Evolutionary conservation across 2,888 invertebrate genomes (phyloP).

Genomic region (Agrotis ipsilon): DNA sequence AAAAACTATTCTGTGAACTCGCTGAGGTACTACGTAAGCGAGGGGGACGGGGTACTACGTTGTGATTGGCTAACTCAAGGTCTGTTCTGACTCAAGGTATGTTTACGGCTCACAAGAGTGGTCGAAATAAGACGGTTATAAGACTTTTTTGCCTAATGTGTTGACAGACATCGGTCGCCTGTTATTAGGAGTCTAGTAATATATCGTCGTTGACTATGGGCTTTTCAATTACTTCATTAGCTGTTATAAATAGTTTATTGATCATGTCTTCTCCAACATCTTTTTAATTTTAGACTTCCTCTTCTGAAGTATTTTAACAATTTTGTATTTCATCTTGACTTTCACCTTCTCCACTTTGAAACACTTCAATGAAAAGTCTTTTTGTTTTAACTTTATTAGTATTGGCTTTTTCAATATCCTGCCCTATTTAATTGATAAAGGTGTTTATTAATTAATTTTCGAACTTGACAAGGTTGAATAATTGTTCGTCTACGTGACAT

Average conservation of each 20-base stretch:
- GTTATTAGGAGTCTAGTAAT: too few relatives aligned
- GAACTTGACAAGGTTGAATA: constrained; percentile 12
- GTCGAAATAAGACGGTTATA: too few relatives aligned
- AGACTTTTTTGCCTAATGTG: too few relatives aligned
- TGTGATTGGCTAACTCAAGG: too few relatives aligned
- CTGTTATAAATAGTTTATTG: constrained; percentile 26
- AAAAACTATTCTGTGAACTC: too few relatives aligned
- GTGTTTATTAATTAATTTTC: constrained; percentile 19
- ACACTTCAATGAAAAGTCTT: neutral
- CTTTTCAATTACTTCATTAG: constrained; percentile 33
- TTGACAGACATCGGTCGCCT: too few relatives aligned
- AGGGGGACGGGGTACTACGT: too few relatives aligned
- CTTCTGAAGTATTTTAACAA: neutral
- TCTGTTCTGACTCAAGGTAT: too few relatives aligned
- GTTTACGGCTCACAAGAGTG: too few relatives aligned
- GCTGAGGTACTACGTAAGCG: too few relatives aligned
- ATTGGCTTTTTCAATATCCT: constrained; percentile 15
- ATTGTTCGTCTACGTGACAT: constrained; percentile 13
- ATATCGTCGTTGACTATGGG: too few relatives aligned
- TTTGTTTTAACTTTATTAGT: constrained; percentile 21
- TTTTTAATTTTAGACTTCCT: constrained; percentile 19
- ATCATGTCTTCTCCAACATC: neutral
- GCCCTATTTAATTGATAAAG: constrained; percentile 8
- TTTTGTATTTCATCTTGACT: constrained; percentile 1
- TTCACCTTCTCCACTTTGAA: neutral